phyloP scores from a whole-genome alignment of 2,888 invertebrate species.

The Eupithecia centaureata region DNA sequence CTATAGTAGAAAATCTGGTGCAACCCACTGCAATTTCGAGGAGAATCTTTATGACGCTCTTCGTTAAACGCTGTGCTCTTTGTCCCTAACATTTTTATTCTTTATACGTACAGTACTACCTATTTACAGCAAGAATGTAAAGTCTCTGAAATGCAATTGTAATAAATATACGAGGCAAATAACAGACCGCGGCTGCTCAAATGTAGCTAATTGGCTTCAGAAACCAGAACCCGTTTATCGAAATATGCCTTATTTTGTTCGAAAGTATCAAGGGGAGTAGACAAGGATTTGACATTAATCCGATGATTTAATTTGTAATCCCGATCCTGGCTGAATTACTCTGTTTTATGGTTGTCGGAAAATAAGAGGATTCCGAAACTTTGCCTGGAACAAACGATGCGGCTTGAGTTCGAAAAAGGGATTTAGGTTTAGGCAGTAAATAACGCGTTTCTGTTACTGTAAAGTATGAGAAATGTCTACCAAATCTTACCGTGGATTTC shows the following conservation, averaged over 20 bases:
- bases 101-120: neutral
- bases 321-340: slow-evolving; percentile 23
- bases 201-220: slow-evolving; percentile 3
- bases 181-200: neutral
- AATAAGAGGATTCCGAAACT: slow-evolving; percentile 28
- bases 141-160: neutral
- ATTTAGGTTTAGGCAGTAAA: slow-evolving; percentile 16
- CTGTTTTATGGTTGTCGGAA: slow-evolving; percentile 23
- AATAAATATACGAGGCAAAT: slow-evolving; percentile 3
- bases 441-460: slow-evolving; percentile 8
- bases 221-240: slow-evolving; percentile 1
- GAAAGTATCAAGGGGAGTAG: slow-evolving; percentile 19
- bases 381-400: slow-evolving; percentile 33
- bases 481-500: neutral
- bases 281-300: slow-evolving; percentile 30
- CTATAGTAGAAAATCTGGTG: slow-evolving; percentile 24
- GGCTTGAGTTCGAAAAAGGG: slow-evolving; percentile 24
- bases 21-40: slow-evolving; percentile 25
- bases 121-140: neutral
- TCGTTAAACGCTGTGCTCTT: slow-evolving; percentile 24
- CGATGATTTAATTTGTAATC: slow-evolving; percentile 32
- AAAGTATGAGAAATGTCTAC: neutral
- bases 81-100: slow-evolving; percentile 21
- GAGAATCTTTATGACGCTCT: slow-evolving; percentile 26
- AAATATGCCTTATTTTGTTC: slow-evolving; percentile 26